These are phyloP conservation scores for Meandrina meandrites DNA, from an alignment of 92 coral and sea anemone genomes.

Conservation along the genomic window DNA sequence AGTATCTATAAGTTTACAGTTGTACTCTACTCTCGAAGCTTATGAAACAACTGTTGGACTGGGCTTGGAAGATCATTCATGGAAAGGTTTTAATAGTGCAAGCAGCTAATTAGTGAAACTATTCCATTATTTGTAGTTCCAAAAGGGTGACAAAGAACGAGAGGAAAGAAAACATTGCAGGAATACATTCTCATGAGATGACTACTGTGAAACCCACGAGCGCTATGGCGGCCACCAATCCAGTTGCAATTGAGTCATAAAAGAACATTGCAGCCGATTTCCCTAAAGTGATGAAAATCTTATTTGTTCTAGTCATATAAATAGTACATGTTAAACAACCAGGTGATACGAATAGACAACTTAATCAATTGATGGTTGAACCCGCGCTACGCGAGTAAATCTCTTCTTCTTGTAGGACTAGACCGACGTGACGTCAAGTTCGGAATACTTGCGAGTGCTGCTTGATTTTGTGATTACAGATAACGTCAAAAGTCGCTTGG, in stretches of 20 bases:
- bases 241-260: constrained; percentile 21
- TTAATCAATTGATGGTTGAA: background rate
- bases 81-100: background rate
- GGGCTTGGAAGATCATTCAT: background rate
- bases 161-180: background rate
- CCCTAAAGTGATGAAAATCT: background rate
- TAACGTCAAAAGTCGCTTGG: too few species aligned
- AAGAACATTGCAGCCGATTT: background rate
- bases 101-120: background rate
- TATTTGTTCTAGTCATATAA: background rate
- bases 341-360: background rate
- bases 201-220: background rate
- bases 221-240: background rate
- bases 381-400: background rate
- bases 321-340: background rate
- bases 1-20: background rate
- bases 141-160: background rate
- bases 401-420: too few species aligned
- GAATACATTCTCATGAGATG: constrained; percentile 13
- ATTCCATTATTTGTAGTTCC: background rate
- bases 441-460: too few species aligned
- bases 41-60: too few species aligned
- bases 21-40: background rate
- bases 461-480: too few species aligned
- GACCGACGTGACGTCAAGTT: too few species aligned